Evolutionary conservation across 2,888 invertebrate species (phyloP).

Genomic region (Brenthis hecate): DNA sequence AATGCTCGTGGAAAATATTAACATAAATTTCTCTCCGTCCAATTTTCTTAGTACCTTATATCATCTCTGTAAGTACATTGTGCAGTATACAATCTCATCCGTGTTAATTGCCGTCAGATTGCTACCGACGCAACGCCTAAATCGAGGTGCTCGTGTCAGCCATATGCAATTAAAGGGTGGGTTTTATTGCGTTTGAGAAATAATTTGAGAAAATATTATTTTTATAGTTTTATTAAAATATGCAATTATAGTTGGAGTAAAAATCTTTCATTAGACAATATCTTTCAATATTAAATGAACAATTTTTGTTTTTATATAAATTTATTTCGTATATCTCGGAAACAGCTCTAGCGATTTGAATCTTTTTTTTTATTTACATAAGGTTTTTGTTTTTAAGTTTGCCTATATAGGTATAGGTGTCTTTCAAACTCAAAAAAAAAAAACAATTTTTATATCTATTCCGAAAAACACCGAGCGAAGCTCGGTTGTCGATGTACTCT

Average conservation of each 20-base stretch:
- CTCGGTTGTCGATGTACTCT: background rate
- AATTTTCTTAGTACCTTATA: background rate
- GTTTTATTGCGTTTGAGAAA: conserved; percentile 1
- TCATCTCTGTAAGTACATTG: conserved; percentile 18
- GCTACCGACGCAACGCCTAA: conserved; percentile 21
- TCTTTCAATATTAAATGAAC: no score
- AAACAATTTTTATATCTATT: no score
- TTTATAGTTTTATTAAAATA: background rate
- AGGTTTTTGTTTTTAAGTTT: background rate
- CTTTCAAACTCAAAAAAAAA: no score
- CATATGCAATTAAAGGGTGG: conserved; percentile 27
- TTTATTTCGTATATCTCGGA: no score
- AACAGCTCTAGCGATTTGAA: no score
- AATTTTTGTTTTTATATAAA: no score
- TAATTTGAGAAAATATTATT: background rate
- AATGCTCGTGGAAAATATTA: no score
- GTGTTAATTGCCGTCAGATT: conserved; percentile 35
- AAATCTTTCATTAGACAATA: no score
- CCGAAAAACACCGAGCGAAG: no score
- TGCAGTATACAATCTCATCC: conserved; percentile 26
- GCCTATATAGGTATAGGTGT: background rate
- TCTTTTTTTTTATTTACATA: no score
- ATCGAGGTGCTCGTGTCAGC: conserved; percentile 29
- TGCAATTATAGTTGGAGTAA: no score
- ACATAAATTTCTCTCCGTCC: background rate